Base-by-base conservation (phyloP, 2,797 vertebrate genomes). In the Spea hammondii region DNA sequence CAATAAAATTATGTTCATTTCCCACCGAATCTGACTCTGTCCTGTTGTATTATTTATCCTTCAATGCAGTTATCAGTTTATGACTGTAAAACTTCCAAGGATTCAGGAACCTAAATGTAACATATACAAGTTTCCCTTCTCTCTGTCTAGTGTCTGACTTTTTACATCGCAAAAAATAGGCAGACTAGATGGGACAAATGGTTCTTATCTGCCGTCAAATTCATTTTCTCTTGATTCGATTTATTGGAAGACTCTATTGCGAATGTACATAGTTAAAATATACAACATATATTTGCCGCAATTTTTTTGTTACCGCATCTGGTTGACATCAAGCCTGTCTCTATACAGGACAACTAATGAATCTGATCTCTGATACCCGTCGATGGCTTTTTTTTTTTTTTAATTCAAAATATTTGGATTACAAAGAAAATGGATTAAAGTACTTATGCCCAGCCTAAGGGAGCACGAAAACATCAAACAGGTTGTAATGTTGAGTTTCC, bases 1-100 rank as follows among this genome's bases (percentile, higher is more conserved):
- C 78, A 75, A 80, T 80, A 75, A 57, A 80, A 64, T 70, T 59
- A 49, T 79, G 66, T 79, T 79, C 74, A 74, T 80, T 69, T 80
- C 14, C 65, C 49, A 64, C 71, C 48, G 51, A 69, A 65, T 64
- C 47, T 70, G 66, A 64, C 57, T 79, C 59, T 53, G 44, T 48
- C 48, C 72, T 65, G 32, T 65, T 79, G 72, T 75, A 75, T 75
- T 70, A 70, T 80, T 70, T 70, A 75, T 74, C 65, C 69, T 79
- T 65, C 44, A 32, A 32, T 70, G 49, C 78, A 64, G 50, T 70
- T 17, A 17, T 70, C 57, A 49, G 51, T 79, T 79, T 70, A 64
- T 65, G 67, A 57, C 64, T 64, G 11, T 59, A 74, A 72, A 10
- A 53, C 57, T 64, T 45, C 48, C 72, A 65, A 59, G 57, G 8